These are phyloP conservation scores for Dendropsophus ebraccatus DNA, from an alignment of 2,113 vertebrate genomes.

Conservation along the genomic window DNA sequence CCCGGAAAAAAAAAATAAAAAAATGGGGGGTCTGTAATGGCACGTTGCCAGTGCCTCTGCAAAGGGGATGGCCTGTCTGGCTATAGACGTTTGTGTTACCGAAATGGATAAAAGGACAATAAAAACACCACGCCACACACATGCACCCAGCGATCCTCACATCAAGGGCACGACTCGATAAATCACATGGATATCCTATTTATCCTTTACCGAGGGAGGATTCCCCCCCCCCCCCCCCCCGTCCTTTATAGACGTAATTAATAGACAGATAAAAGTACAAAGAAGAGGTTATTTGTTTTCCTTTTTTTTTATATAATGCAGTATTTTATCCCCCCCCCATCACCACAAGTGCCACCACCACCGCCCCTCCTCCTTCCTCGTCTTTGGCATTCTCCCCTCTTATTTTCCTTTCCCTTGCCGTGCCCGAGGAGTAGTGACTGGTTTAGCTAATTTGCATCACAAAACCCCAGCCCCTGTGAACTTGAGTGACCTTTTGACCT, in stretches of 20 bases:
- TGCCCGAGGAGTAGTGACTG: conserved; percentile 59
- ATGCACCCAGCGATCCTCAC: neutral
- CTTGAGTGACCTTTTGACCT: conserved; percentile 85
- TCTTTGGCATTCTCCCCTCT: conserved; percentile 19
- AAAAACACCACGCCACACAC: neutral
- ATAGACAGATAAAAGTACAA: conserved; percentile 36
- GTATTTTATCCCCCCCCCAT: neutral
- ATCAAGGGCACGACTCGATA: conserved; percentile 25
- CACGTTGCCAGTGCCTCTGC: conserved; percentile 45
- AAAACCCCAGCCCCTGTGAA: conserved; percentile 79
- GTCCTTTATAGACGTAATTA: neutral
- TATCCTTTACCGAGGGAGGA: conserved; percentile 14
- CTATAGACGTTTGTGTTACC: conserved; percentile 28
- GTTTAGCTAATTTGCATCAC: conserved; percentile 82
- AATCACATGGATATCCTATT: conserved; percentile 37
- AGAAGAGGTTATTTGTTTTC: conserved; percentile 19
- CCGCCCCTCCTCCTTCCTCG: neutral
- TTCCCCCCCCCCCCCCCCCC: neutral
- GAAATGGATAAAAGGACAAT: conserved; percentile 35
- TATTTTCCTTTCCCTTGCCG: neutral
- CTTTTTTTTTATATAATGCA: neutral
- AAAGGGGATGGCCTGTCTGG: conserved; percentile 39
- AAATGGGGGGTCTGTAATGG: conserved; percentile 24
- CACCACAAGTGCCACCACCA: neutral
- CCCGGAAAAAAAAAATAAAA: conserved; percentile 24